These are phyloP conservation scores for Oryzias javanicus DNA, from an alignment of 2,113 vertebrate genomes.

Conservation along the genomic window DNA sequence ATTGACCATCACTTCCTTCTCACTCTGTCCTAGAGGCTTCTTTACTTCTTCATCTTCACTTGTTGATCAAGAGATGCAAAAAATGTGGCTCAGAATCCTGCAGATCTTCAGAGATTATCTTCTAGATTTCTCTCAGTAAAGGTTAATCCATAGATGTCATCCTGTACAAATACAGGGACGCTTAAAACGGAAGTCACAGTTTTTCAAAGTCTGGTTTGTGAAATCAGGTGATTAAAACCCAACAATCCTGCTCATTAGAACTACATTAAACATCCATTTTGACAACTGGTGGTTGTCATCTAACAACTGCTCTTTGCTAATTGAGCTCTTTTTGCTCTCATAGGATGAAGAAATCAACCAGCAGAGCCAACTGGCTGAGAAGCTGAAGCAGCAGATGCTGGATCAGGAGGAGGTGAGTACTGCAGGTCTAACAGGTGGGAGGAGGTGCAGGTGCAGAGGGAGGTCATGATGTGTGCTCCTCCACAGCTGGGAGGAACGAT, in stretches of 20 bases:
- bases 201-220: not conserved
- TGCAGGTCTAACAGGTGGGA: conserved; percentile 8
- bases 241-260: too few species aligned
- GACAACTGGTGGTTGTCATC: too few species aligned
- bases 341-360: conserved; percentile 98
- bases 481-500: not conserved
- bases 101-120: not conserved
- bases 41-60: not conserved
- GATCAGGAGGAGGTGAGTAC: conserved; percentile 91
- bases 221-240: not conserved
- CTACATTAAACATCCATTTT: too few species aligned
- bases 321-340: not conserved
- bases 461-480: conserved; percentile 2
- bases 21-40: too few species aligned
- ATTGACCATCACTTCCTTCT: too few species aligned
- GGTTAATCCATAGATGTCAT: not conserved
- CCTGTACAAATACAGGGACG: not conserved
- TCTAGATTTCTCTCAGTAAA: not conserved
- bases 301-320: not conserved
- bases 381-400: conserved; percentile 95
- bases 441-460: not conserved
- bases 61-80: not conserved
- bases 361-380: conserved; percentile 93
- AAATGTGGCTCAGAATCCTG: not conserved
- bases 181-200: not conserved